phyloP scores from a whole-genome alignment of 1,140 invertebrate genomes.

The Dysdera silvatica region DNA sequence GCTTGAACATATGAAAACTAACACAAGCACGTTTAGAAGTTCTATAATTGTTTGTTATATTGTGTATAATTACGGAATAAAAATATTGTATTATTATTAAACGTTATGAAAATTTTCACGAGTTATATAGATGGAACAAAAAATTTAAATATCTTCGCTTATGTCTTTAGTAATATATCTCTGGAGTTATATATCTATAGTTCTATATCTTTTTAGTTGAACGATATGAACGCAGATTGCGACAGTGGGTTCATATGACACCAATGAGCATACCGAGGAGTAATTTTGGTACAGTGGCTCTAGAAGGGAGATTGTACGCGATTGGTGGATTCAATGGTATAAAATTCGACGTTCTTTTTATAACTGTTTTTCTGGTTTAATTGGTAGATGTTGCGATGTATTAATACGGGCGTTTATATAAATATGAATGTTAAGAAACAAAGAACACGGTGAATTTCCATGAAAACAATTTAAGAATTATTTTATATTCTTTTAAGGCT shows the following conservation, averaged over 20 bases:
- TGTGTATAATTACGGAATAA: neutral
- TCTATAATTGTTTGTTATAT: neutral
- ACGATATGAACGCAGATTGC: slow-evolving; percentile 52
- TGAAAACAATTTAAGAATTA: neutral
- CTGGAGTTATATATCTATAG: neutral
- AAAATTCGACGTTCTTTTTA: neutral
- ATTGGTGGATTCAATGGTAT: slow-evolving; percentile 57
- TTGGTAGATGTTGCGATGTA: too few species aligned
- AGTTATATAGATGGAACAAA: neutral
- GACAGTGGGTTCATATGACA: slow-evolving; percentile 53
- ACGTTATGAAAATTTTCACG: neutral
- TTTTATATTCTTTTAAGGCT: neutral
- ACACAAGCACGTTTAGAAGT: neutral
- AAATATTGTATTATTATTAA: neutral
- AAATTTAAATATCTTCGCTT: neutral
- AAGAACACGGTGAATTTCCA: neutral
- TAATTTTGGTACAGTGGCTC: slow-evolving; percentile 58
- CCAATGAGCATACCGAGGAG: slow-evolving; percentile 61
- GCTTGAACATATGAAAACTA: neutral
- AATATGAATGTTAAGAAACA: neutral
- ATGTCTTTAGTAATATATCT: neutral
- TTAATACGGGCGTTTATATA: too few species aligned
- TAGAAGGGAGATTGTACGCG: slow-evolving; percentile 59
- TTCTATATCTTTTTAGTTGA: slow-evolving; percentile 38
- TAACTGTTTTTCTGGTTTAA: neutral